Conservation (phyloP, 2,888 invertebrate species). For the Balanococcus diminutus region DNA sequence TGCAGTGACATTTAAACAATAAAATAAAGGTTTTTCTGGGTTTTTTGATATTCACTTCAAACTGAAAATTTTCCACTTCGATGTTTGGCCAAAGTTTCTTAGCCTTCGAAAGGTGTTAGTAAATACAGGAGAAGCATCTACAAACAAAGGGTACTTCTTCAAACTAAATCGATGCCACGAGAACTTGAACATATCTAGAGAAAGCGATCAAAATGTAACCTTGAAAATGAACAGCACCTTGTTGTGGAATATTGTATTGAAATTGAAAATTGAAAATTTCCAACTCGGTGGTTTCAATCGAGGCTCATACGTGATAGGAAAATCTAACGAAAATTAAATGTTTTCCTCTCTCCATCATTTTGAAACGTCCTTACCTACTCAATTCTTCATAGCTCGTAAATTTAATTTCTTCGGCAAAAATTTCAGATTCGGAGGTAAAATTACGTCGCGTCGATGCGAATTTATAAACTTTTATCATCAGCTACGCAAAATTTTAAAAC, state of each 20-base stretch:
- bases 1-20: no score
- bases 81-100: background rate
- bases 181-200: background rate
- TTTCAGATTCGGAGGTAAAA: background rate
- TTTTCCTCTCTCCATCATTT: background rate
- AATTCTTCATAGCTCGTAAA: background rate
- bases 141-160: background rate
- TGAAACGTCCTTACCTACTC: background rate
- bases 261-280: background rate
- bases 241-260: background rate
- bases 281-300: background rate
- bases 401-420: background rate
- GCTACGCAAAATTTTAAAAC: background rate
- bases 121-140: background rate
- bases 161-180: background rate
- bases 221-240: background rate
- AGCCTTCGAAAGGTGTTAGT: background rate
- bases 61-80: background rate
- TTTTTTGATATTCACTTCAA: background rate
- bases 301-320: background rate
- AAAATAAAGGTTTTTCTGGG: no score
- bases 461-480: background rate
- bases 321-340: background rate
- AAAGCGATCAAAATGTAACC: background rate
- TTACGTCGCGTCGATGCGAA: background rate